These are phyloP conservation scores for Hippocampus abdominalis DNA, from an alignment of 2,113 vertebrate genomes.

Conservation along the genomic window DNA sequence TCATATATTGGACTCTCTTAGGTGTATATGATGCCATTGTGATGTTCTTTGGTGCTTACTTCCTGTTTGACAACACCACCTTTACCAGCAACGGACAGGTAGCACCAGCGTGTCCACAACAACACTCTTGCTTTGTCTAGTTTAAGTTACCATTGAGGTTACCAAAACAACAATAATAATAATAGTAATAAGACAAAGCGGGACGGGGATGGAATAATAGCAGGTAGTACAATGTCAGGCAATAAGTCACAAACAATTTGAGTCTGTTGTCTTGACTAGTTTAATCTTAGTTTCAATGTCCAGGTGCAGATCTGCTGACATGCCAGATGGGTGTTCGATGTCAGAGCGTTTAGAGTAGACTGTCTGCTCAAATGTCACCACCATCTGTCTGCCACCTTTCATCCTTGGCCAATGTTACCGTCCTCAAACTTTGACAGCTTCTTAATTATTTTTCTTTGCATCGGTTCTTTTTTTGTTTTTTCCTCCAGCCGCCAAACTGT, in stretches of 20 bases:
- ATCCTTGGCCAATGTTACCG: slow-evolving; percentile 50
- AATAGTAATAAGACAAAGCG: neutral
- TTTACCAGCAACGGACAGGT: slow-evolving; percentile 98
- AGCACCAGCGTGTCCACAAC: slow-evolving; percentile 24
- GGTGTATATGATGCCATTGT: slow-evolving; percentile 89
- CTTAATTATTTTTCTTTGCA: slow-evolving; percentile 49
- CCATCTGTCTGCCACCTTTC: slow-evolving; percentile 30
- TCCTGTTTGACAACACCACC: slow-evolving; percentile 90
- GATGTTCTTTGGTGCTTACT: slow-evolving; percentile 97
- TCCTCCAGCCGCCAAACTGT: slow-evolving; percentile 30
- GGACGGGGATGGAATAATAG: neutral
- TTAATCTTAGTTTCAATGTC: neutral
- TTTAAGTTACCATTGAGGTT: neutral
- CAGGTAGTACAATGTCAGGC: neutral
- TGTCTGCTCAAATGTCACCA: slow-evolving; percentile 5
- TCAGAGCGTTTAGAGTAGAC: neutral
- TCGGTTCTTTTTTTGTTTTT: slow-evolving; percentile 40
- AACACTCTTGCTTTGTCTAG: neutral
- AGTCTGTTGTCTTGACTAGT: neutral
- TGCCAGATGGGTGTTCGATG: neutral
- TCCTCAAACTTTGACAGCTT: slow-evolving; percentile 51
- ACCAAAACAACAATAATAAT: neutral
- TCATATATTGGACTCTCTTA: slow-evolving; percentile 92
- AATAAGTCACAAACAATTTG: neutral
- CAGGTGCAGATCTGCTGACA: neutral